Evolutionary conservation across 2,888 invertebrate genomes (phyloP).

Genomic region (Acrocera orbiculus): DNA sequence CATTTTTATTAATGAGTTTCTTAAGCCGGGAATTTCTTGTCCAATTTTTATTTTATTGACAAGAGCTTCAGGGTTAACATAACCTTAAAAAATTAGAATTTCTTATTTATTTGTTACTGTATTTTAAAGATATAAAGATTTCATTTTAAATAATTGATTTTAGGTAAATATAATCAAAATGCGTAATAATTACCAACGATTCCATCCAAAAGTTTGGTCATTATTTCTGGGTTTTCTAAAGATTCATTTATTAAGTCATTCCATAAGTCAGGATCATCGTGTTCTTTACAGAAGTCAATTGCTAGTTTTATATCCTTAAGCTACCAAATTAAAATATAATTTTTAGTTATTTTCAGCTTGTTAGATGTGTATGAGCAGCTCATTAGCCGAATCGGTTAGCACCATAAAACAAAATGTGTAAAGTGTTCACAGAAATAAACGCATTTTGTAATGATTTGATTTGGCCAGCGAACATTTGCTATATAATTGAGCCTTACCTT

Average conservation of each 20-base stretch:
- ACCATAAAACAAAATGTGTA: no score
- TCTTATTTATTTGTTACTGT: background rate
- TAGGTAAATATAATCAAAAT: no score
- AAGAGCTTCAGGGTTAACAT: conserved; percentile 77
- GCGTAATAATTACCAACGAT: conserved; percentile 34
- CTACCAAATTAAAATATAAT: conserved; percentile 31
- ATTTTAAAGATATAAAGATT: no score
- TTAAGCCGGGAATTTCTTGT: conserved; percentile 73
- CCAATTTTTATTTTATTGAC: conserved; percentile 70
- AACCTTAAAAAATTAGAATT: conserved; percentile 31
- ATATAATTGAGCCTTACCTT: conserved; percentile 26
- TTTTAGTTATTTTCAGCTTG: no score
- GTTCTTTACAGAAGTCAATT: conserved; percentile 91
- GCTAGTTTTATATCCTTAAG: conserved; percentile 82
- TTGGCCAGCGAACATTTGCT: no score
- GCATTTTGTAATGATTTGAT: no score
- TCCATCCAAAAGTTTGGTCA: conserved; percentile 39
- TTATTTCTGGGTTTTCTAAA: conserved; percentile 62
- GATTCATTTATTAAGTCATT: conserved; percentile 75
- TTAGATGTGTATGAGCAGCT: no score
- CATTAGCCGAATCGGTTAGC: no score
- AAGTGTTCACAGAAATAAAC: no score
- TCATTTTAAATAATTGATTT: no score
- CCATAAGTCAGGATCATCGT: conserved; percentile 89
- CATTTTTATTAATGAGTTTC: conserved; percentile 84